Base-by-base conservation (phyloP, 2,113 vertebrate genomes). In the Sisor rabdophorus region DNA sequence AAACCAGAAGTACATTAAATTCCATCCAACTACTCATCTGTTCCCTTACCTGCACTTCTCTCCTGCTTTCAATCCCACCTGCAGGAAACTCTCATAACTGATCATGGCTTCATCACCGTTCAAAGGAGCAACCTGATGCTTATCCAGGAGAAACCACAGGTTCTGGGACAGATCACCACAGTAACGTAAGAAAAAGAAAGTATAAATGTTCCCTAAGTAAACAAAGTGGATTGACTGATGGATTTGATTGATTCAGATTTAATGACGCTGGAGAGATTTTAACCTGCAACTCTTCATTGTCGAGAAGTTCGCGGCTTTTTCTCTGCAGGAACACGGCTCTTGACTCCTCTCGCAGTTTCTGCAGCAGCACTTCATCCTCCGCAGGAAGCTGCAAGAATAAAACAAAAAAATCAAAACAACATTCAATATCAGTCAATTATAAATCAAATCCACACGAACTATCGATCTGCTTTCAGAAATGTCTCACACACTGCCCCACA, bases 241-340 rank as follows among this genome's bases (percentile, higher is more conserved):
- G 40, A 44, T 36, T 36, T 36, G 32, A 36, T 36, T 36, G 32
- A 36, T 36, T 36, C 7, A 36, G 40, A 44, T 44, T 44, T 4
- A 9, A 44, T 44, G 40, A 44, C 5, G 40, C 10, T 44, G 28
- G 22, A 40, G 0, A 36, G 16, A 19, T 30, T 26, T 60, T 81
- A 86, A 98, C 97, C 91, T 99, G 97, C 54, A 98, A 89, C 83
- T 99, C 97, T 86, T 99, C 97, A 68, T 99, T 98, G 89, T 99
- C 96, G 76, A 99, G 85, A 11, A 99, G 91, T 67, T 98, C 96
- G 84, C 96, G 91, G 87, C 97, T 98, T 88, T 98, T 99, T 82
- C 97, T 95, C 88, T 99, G 97, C 68, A 99, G 91, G 86, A 98
- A 98, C 22, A 99, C 96, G 0, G 96, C 97, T 90, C 97, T 93